These are phyloP conservation scores for Dromas ardeola DNA, from an alignment of 2,113 vertebrate genomes.

Conservation along the genomic window DNA sequence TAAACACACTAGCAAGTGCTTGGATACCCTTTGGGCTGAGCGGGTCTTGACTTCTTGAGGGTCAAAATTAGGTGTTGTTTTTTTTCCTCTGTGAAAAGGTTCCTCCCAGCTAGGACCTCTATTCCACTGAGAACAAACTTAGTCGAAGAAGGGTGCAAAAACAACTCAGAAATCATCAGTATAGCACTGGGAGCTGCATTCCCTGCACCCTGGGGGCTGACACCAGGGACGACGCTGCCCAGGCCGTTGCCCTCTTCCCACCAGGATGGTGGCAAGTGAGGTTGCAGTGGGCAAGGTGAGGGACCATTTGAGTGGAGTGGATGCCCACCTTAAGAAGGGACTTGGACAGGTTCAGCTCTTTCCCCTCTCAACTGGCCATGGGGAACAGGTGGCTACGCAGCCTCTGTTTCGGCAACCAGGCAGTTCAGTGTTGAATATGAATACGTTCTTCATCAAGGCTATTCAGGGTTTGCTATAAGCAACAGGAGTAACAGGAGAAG, in stretches of 20 bases:
- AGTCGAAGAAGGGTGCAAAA: background rate
- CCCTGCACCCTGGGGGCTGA: background rate
- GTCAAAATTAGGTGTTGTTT: background rate
- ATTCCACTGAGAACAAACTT: background rate
- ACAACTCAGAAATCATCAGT: background rate
- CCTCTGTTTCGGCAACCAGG: background rate
- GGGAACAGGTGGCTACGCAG: fast-evolving
- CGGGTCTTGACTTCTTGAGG: background rate
- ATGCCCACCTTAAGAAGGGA: background rate
- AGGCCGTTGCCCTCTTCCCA: background rate
- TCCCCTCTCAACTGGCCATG: fast-evolving
- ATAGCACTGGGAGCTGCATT: background rate
- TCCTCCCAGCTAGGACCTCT: background rate
- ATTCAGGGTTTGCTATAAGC: background rate
- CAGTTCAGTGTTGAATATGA: background rate
- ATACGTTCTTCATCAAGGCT: background rate
- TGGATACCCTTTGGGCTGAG: background rate
- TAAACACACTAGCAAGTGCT: background rate
- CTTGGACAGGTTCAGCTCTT: background rate
- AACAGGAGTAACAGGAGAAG: background rate
- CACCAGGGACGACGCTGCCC: background rate
- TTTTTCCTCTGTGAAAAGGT: background rate
- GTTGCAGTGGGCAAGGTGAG: background rate
- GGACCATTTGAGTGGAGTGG: background rate
- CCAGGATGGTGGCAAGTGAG: background rate